Base-by-base conservation (phyloP, 1,140 invertebrate species). In the Chrysoperla carnea region DNA sequence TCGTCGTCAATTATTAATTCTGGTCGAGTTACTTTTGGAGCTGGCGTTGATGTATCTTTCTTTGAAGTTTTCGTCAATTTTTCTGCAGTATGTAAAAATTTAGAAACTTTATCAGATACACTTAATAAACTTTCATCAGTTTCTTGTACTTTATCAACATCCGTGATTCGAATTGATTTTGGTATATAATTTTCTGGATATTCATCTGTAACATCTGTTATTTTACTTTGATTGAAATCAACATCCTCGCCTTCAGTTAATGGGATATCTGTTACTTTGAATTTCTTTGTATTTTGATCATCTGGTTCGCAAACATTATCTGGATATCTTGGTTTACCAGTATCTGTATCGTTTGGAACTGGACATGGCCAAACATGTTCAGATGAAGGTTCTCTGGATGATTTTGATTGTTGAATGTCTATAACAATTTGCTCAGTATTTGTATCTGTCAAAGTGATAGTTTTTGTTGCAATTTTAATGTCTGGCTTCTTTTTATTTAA, bases 271-370 rank as follows among this genome's bases (percentile, higher is more conserved):
- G 52, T 66, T 57, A 46, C 59, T 52, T 61, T 69, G 57, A 57
- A 66, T 52, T 40, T 66, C 64, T 44, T 62, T 62, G 17, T 62
- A 52, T 50, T 63, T 48, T 14, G 46, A 52, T 81, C 77, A 43
- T 81, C 78, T 9, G 78, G 78, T 64, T 81, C 78, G 53, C 65
- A 72, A 2, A 81, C 69, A 48, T 71, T 66, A 57, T 82, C 77
- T 5, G 78, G 78, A 54, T 76, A 78, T 45, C 78, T 64, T 8
- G 74, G 75, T 40, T 64, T 69, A 29, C 69, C 71, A n/a, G 60
- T 57, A 46, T 75, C 71, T 39, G 73, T 64, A 43, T 66, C 60
- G 12, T 56, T 52, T 23, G 66, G 64, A 37, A 75, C 59, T 1
- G 75, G 75, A n/a, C 68, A 69, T 1, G 74, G 73, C 51, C 72